Evolutionary conservation across 2,888 invertebrate species (phyloP).

Genomic region (Heliconius aoede): DNA sequence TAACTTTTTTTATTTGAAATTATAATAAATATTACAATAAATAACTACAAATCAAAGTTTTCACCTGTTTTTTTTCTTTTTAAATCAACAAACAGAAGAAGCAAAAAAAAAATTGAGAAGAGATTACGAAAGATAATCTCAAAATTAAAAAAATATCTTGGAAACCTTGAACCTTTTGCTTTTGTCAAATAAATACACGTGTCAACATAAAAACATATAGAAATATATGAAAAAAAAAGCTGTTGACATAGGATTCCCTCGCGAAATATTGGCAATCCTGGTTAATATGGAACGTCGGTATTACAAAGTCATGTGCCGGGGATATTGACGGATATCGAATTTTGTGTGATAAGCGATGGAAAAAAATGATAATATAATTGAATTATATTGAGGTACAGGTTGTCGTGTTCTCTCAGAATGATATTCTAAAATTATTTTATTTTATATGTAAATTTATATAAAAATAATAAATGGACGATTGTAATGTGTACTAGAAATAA

Average conservation of each 20-base stretch:
- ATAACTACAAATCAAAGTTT: no score
- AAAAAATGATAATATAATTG: slow-evolving; percentile 13
- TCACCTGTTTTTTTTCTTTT: no score
- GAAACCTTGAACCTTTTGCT: not conserved
- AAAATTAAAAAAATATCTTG: slow-evolving; percentile 19
- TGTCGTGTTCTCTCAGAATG: not conserved
- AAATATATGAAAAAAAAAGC: slow-evolving; percentile 33
- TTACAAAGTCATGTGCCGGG: slow-evolving; percentile 22
- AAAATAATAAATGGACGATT: not conserved
- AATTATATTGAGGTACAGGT: not conserved
- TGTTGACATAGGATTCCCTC: slow-evolving; percentile 39
- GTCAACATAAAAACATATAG: slow-evolving; percentile 35
- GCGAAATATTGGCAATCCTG: slow-evolving; percentile 40
- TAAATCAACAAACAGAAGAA: not conserved
- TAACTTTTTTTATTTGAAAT: no score
- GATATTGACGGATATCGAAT: slow-evolving; percentile 33
- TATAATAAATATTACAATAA: not conserved
- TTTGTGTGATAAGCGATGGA: slow-evolving; percentile 18
- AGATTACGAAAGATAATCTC: slow-evolving; percentile 21
- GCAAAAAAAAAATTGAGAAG: no score
- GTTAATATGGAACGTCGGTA: slow-evolving; percentile 32
- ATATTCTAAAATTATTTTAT: not conserved
- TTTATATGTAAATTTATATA: not conserved
- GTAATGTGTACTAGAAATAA: no score
- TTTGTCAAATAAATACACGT: slow-evolving; percentile 26